Conservation (phyloP, 2,113 vertebrate species). For the Mormyrus iriodes region DNA sequence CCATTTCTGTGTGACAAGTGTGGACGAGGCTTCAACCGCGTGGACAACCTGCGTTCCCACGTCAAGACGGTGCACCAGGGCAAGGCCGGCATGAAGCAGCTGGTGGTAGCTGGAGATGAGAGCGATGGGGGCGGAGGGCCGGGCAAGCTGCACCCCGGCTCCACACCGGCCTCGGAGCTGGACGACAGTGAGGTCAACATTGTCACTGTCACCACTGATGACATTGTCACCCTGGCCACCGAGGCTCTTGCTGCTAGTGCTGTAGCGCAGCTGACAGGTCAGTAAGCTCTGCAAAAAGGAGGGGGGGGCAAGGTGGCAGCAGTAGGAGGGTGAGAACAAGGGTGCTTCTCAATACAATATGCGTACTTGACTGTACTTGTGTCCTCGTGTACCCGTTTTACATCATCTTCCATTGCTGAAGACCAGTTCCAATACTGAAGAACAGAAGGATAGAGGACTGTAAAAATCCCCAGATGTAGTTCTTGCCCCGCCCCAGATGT, state of each 20-base stretch:
- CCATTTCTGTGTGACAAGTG: constrained; percentile 95
- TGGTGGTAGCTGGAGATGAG: constrained; percentile 54
- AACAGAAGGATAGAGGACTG: neutral
- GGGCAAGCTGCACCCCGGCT: constrained; percentile 33
- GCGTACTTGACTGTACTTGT: neutral
- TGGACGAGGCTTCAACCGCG: constrained; percentile 89
- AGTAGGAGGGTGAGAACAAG: neutral
- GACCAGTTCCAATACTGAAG: neutral
- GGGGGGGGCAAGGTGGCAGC: neutral
- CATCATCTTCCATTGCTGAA: neutral
- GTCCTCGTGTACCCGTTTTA: neutral
- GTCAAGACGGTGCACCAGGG: constrained; percentile 96
- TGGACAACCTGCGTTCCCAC: constrained; percentile 95
- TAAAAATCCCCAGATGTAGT: neutral
- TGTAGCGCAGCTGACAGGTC: constrained; percentile 88
- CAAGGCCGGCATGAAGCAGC: constrained; percentile 87
- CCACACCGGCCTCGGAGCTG: constrained; percentile 41
- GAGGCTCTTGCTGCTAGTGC: constrained; percentile 79
- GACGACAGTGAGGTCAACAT: constrained; percentile 79
- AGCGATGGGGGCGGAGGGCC: constrained; percentile 50
- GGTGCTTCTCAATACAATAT: neutral
- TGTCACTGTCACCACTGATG: constrained; percentile 81
- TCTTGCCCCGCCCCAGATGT: neutral
- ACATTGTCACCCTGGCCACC: constrained; percentile 84
- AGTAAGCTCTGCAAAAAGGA: constrained; percentile 18